Evolutionary conservation across 1,140 invertebrate genomes (phyloP).

Genomic region (Lepidotrigona ventralis): DNA sequence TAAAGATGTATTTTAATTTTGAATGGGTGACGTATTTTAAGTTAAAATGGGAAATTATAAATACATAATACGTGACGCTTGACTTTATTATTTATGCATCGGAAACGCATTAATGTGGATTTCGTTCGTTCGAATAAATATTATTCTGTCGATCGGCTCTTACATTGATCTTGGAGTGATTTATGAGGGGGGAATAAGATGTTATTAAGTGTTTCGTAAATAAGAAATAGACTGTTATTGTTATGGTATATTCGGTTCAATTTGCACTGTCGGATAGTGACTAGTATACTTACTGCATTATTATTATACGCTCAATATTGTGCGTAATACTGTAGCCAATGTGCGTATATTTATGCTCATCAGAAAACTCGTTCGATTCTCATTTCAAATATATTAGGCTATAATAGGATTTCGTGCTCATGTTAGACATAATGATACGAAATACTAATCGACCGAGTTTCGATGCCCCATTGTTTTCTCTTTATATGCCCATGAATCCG

Average conservation of each 20-base stretch:
- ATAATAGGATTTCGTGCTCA: slow-evolving; percentile 33
- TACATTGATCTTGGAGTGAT: slow-evolving; percentile 1
- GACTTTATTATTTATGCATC: slow-evolving; percentile 54
- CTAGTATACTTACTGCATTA: slow-evolving; percentile 44
- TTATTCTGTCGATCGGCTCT: slow-evolving; percentile 23
- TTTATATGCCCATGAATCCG: slow-evolving; percentile 42
- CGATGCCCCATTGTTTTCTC: slow-evolving; percentile 20
- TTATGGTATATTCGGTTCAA: slow-evolving; percentile 59
- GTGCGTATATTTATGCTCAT: slow-evolving; percentile 28
- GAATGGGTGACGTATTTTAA: slow-evolving; percentile 69
- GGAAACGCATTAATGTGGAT: slow-evolving; percentile 47
- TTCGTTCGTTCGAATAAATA: slow-evolving; percentile 51
- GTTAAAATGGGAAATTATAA: slow-evolving; percentile 61
- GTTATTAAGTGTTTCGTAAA: slow-evolving; percentile 51
- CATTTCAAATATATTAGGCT: slow-evolving; percentile 27
- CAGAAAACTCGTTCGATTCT: slow-evolving; percentile 32
- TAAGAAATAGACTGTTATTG: slow-evolving; percentile 53
- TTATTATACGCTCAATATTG: slow-evolving; percentile 23
- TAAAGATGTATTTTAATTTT: slow-evolving; percentile 71
- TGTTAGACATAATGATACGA: slow-evolving; percentile 32
- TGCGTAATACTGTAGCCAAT: slow-evolving; percentile 8
- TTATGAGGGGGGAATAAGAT: slow-evolving; percentile 42
- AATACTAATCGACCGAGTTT: slow-evolving; percentile 41
- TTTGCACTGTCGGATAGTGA: slow-evolving; percentile 19
- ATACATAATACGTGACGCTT: slow-evolving; percentile 61